Base-by-base conservation (phyloP, 2,797 vertebrate species). In the Schizothorax lantsangensis region DNA sequence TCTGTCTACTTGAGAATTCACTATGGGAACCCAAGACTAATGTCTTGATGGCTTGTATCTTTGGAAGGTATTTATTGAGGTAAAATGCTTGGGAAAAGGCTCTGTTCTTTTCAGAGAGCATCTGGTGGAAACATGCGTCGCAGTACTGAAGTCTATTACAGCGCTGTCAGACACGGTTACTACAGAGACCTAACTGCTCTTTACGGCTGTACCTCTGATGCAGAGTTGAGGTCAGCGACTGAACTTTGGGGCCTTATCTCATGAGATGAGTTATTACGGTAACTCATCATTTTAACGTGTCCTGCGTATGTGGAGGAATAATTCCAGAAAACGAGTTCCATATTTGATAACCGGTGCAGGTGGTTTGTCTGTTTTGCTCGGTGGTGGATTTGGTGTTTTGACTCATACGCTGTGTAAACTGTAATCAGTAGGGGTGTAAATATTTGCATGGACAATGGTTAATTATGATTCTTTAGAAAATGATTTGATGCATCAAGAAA, bases 41-140 rank as follows among this genome's bases (percentile, higher is more conserved):
- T 88, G 88, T 91, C 88, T 75, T 84, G 78, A 92, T 87, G 87
- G 52, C 87, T 88, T 88, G 85, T 89, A 84, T 90, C 90, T 89
- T 90, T 89, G 82, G 86, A 90, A 92, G 89, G 81, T 89, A 90
- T 93, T 92, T 91, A 59, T 89, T 87, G 84, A 93, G 87, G 89
- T 93, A 90, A 49, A 92, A 87, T 78, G 84, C 85, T 89, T 91
- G 88, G 88, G 81, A 91, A 88, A 91, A 84, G 77, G n/a, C 79
- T 82, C 74, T n/a, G 77, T 85, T 88, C 49, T 91, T 89, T 87
- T 87, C 79, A 79, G 87, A 85, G 87, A 93, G 92, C 91, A 95
- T 93, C 90, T 94, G 93, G 91, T 88, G 85, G 75, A 90, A 91
- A 92, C 87, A 93, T 95, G 90, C 84, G 84, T 92, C 87, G 84